These are phyloP conservation scores for Apodemus sylvaticus DNA, from an alignment of 2,113 vertebrate species.

Conservation along the genomic window DNA sequence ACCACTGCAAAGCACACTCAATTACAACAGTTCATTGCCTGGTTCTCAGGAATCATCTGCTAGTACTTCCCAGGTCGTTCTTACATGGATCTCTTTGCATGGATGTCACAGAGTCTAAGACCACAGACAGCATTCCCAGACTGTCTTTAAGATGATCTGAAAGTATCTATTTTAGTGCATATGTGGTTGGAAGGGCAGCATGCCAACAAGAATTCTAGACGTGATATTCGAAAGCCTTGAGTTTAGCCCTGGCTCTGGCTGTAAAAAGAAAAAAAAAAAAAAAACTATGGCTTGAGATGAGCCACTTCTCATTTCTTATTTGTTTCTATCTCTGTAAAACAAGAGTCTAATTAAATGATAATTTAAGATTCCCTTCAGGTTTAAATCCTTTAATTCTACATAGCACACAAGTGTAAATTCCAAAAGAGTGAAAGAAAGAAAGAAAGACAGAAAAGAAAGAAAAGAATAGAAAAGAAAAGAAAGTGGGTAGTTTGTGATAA, in stretches of 20 bases:
- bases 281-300: not conserved
- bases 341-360: not conserved
- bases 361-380: not conserved
- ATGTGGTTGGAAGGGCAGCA: not conserved
- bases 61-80: slow-evolving; percentile 4
- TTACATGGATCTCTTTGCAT: not conserved
- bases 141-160: slow-evolving; percentile 2
- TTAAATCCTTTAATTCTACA: not conserved
- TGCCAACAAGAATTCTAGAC: slow-evolving; percentile 6
- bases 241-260: not conserved
- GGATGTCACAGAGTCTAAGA: slow-evolving; percentile 10
- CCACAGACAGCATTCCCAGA: slow-evolving; percentile 4
- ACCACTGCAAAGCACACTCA: not conserved
- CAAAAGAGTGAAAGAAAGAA: not conserved
- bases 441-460: too few species aligned
- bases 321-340: slow-evolving; percentile 21
- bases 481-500: not conserved
- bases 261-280: not conserved
- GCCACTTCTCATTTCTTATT: not conserved
- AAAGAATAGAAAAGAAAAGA: not conserved
- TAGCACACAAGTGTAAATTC: not conserved
- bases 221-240: not conserved
- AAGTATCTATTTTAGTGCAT: not conserved
- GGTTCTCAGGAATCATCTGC: not conserved
- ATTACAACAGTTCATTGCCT: not conserved